A percentile compares a stretch with the other conserved stretches of the same genome.
These are phyloP conservation scores for Drosophila recens DNA, from an alignment of 2,888 invertebrate species.

Conservation along the genomic window DNA sequence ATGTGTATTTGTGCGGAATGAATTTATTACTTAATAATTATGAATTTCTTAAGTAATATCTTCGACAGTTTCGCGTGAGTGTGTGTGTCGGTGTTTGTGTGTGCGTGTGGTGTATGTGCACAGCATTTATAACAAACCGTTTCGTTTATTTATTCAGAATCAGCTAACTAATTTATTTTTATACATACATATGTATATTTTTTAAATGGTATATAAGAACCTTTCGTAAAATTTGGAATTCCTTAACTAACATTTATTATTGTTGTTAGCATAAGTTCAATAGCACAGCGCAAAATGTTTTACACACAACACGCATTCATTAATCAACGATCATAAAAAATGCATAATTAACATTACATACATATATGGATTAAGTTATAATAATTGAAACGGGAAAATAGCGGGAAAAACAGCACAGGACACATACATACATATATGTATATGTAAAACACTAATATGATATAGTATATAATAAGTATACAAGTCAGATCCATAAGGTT, in stretches of 20 bases:
- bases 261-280: constrained; percentile 51
- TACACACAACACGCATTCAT: constrained; percentile 32
- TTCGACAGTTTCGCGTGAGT: constrained; percentile 8
- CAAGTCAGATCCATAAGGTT: background rate
- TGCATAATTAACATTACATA: constrained; percentile 22
- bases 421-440: background rate
- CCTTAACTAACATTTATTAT: constrained; percentile 42
- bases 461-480: constrained; percentile 9
- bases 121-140: constrained; percentile 44
- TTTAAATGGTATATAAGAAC: constrained; percentile 14
- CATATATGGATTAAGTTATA: constrained; percentile 17
- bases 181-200: constrained; percentile 3
- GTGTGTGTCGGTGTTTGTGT: constrained; percentile 11
- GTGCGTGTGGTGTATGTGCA: constrained; percentile 20
- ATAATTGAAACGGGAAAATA: background rate
- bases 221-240: constrained; percentile 41
- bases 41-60: background rate
- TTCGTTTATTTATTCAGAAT: constrained; percentile 34
- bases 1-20: constrained; percentile 11
- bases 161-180: constrained; percentile 33
- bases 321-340: constrained; percentile 12
- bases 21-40: background rate
- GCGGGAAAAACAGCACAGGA: constrained; percentile 1
- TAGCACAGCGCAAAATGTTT: constrained; percentile 58
- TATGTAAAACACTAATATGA: background rate